A percentile compares a stretch with the other conserved stretches of the same genome.
Conservation (phyloP, 2,888 invertebrate genomes). For the Cosmorhoe ocellata region DNA sequence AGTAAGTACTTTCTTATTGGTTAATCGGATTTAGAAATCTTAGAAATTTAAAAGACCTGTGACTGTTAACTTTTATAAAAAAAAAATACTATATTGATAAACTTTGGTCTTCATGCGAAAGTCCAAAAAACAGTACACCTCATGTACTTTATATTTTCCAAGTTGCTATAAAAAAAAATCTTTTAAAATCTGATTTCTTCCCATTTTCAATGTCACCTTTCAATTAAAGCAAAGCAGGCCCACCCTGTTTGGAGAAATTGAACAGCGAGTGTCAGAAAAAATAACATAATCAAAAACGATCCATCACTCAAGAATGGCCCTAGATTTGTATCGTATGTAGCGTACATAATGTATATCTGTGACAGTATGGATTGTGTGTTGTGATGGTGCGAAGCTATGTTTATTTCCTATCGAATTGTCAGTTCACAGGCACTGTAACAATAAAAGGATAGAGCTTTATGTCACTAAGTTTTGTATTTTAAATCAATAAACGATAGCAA, state of each 20-base stretch:
- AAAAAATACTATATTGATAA: too few species aligned
- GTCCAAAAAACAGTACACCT: too few species aligned
- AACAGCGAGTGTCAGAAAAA: conserved; percentile 7
- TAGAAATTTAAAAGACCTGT: conserved; percentile 12
- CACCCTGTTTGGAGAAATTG: conserved; percentile 2
- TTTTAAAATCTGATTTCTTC: too few species aligned
- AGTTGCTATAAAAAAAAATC: too few species aligned
- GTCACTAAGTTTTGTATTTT: conserved; percentile 83
- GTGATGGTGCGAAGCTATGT: conserved; percentile 68
- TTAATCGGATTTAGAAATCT: conserved; percentile 2
- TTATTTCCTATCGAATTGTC: conserved; percentile 83
- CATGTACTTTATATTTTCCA: too few species aligned
- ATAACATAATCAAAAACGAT: conserved; percentile 32
- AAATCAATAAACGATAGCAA: conserved; percentile 83
- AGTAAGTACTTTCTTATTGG: too few species aligned
- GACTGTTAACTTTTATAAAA: neutral
- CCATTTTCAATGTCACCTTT: too few species aligned
- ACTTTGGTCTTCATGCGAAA: too few species aligned
- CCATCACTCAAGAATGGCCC: conserved; percentile 68
- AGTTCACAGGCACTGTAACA: conserved; percentile 83
- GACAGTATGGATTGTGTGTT: conserved; percentile 40
- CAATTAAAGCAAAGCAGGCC: neutral
- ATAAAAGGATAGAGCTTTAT: conserved; percentile 83
- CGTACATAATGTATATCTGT: conserved; percentile 33
- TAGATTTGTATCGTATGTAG: conserved; percentile 63